Conservation (phyloP, 2,797 vertebrate species). For the Octomys mimax region DNA sequence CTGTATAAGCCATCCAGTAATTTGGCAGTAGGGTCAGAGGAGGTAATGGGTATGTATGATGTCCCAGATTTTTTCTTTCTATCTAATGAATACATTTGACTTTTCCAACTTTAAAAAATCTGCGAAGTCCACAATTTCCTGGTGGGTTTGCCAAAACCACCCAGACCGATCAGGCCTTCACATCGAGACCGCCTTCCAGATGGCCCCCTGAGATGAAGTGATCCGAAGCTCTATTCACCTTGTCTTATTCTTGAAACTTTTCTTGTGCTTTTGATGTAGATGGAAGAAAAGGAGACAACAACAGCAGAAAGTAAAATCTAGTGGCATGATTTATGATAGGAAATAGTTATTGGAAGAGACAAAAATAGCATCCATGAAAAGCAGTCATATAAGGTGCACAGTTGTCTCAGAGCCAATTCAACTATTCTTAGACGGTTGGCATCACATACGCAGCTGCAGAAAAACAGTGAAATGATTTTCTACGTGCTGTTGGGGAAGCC, state of each 20-base stretch:
- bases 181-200: not conserved
- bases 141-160: slow-evolving; percentile 29
- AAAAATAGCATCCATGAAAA: slow-evolving; percentile 51
- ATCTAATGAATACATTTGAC: not conserved
- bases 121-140: not conserved
- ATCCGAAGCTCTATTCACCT: slow-evolving; percentile 33
- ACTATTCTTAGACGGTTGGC: slow-evolving; percentile 6
- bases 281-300: not conserved
- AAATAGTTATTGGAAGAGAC: slow-evolving; percentile 56
- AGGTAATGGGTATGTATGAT: not conserved
- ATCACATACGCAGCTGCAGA: slow-evolving; percentile 48
- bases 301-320: slow-evolving; percentile 40
- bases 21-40: not conserved
- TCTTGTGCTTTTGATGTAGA: slow-evolving; percentile 30
- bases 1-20: not conserved
- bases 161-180: not conserved
- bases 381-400: slow-evolving; percentile 13
- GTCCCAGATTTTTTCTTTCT: not conserved
- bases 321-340: slow-evolving; percentile 52
- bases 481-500: slow-evolving; percentile 61
- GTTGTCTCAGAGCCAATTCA: slow-evolving; percentile 55
- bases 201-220: not conserved
- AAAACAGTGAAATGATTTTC: slow-evolving; percentile 77
- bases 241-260: slow-evolving; percentile 47
- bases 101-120: slow-evolving; percentile 14